A percentile compares a stretch with the other conserved stretches of the same genome.
Conservation (phyloP, 1,140 invertebrate species). For the Penaeus indicus region DNA sequence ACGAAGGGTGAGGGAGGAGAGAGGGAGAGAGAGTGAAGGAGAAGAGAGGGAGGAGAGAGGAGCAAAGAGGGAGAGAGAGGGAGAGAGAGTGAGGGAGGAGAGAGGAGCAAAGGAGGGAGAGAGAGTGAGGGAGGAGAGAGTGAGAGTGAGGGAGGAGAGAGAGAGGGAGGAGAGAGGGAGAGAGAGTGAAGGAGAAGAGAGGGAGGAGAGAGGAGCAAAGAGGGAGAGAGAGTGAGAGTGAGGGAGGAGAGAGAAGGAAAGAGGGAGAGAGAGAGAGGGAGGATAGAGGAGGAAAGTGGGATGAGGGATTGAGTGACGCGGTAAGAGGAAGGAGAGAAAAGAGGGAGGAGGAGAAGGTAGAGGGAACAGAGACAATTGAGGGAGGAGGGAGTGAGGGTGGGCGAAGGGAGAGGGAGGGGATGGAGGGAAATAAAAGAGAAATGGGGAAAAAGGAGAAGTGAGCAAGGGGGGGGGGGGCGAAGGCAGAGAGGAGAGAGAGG, state of each 20-base stretch:
- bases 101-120: background rate
- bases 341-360: background rate
- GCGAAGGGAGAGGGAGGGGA: background rate
- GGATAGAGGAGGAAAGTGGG: too few species aligned
- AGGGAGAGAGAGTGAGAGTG: background rate
- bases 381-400: background rate
- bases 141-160: background rate
- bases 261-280: background rate
- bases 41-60: background rate
- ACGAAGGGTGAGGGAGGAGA: background rate
- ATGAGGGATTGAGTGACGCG: background rate
- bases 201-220: background rate
- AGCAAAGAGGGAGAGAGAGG: background rate
- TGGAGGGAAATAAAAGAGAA: background rate
- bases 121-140: background rate
- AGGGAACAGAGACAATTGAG: background rate
- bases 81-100: background rate
- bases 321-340: background rate
- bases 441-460: background rate
- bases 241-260: background rate
- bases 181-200: background rate
- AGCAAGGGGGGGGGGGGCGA: background rate
- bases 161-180: background rate
- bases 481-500: background rate
- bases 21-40: background rate